phyloP scores from a whole-genome alignment of 1,140 invertebrate genomes.

The Leptinotarsa texana region DNA sequence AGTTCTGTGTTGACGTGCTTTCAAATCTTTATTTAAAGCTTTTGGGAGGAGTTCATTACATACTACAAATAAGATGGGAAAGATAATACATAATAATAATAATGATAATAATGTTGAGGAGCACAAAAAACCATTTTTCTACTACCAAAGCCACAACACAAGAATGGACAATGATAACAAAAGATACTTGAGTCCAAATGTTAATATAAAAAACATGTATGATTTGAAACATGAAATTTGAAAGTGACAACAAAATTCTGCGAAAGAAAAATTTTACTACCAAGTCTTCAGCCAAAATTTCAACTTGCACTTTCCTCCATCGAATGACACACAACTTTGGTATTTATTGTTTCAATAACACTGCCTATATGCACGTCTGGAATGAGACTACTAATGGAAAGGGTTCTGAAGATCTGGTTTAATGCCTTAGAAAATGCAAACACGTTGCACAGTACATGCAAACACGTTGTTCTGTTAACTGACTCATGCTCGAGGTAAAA shows the following conservation, averaged over 20 bases:
- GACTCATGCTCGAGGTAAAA: conserved; percentile 30
- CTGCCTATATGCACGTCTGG: conserved; percentile 25
- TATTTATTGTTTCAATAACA: conserved; percentile 26
- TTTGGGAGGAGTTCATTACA: too few species aligned
- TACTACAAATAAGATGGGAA: too few species aligned
- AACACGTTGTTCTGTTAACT: conserved; percentile 24
- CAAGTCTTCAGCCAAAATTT: conserved; percentile 15
- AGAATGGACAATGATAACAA: conserved; percentile 20
- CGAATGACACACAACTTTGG: conserved; percentile 16
- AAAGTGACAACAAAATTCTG: conserved; percentile 20
- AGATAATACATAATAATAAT: too few species aligned
- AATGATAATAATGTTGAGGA: too few species aligned
- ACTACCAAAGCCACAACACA: conserved; percentile 32
- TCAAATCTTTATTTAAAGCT: too few species aligned
- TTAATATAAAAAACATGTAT: conserved; percentile 41
- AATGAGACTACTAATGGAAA: conserved; percentile 5
- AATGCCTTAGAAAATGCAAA: conserved; percentile 17
- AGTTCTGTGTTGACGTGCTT: too few species aligned
- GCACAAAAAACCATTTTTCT: conserved; percentile 13
- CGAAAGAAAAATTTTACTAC: neutral
- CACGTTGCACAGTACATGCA: conserved; percentile 13
- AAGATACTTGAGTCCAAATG: conserved; percentile 29
- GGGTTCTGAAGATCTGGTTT: conserved; percentile 29
- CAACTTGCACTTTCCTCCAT: conserved; percentile 16
- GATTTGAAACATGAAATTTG: conserved; percentile 21